Conservation (phyloP, 2,888 invertebrate genomes). For the Tachystola acroxantha region DNA sequence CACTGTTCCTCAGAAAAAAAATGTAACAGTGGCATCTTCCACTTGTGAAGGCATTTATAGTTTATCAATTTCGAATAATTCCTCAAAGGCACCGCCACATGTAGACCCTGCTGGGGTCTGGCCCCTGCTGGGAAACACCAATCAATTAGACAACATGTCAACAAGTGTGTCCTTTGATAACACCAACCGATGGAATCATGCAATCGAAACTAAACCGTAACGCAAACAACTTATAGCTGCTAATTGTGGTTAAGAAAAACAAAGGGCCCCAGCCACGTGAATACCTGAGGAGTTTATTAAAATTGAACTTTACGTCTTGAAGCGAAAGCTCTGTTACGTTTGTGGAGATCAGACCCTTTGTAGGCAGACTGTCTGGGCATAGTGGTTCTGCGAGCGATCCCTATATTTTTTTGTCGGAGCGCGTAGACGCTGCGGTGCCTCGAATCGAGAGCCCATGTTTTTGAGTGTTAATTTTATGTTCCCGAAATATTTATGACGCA, state of each 20-base stretch:
- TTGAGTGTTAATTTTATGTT: slow-evolving; percentile 78
- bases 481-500: slow-evolving; percentile 77
- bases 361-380: slow-evolving; percentile 32
- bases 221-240: slow-evolving; percentile 47
- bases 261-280: slow-evolving; percentile 29
- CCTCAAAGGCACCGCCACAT: slow-evolving; percentile 68
- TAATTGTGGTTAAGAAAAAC: slow-evolving; percentile 38
- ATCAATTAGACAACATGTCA: slow-evolving; percentile 79
- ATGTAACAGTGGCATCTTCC: slow-evolving; percentile 70
- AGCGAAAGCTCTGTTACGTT: no score
- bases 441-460: slow-evolving; percentile 71
- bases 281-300: slow-evolving; percentile 8
- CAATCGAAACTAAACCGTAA: slow-evolving; percentile 58
- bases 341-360: no score
- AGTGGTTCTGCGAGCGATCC: slow-evolving; percentile 67
- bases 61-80: slow-evolving; percentile 75
- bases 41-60: slow-evolving; percentile 68
- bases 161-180: slow-evolving; percentile 75
- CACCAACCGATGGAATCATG: slow-evolving; percentile 29
- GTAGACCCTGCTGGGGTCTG: slow-evolving; percentile 59
- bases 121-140: slow-evolving; percentile 72
- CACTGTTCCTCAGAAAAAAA: slow-evolving; percentile 43
- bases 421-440: slow-evolving; percentile 75
- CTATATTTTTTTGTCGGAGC: slow-evolving; percentile 61
- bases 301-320: slow-evolving; percentile 36